Base-by-base conservation (phyloP, 2,888 invertebrate species). In the Perithous albicinctus region DNA sequence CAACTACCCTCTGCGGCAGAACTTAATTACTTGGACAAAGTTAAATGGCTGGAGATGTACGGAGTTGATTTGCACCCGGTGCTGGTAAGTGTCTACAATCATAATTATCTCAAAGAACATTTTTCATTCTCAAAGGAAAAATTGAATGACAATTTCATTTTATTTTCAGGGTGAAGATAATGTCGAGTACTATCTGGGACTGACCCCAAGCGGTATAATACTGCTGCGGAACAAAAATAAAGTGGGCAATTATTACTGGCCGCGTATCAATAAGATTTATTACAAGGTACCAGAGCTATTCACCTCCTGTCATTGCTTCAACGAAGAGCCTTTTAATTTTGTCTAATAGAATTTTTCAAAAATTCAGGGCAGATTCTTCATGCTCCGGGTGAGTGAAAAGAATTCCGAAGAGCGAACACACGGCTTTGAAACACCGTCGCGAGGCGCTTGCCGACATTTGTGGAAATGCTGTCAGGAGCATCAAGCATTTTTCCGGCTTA, bases 41-140 rank as follows among this genome's bases (percentile, higher is more conserved):
- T 98, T 88, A 99, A 99, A 95, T 99, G 99, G 99, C 95, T 99
- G 90, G 99, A 99, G 93, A 98, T 99, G 97, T 99, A 99, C 92
- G 99, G 99, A 67, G 98, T 99, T 64, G 99, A 99, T 94, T 95
- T 99, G 88, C 99, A 99, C 94, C 98, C 98, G 69, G 99, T 99
- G 82, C 93, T 98, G 96, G 98, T 98, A 94, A 95, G 95, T 94
- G 88, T 89, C 82, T 29, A 48, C 46, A 84, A 70, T 23, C 38
- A 20, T 35, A 38, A 61, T 46, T 59, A 63, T 38, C 18, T 6
- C 6, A 35, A 46, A 26, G 10, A 8, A 46, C 8, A 63, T 54
- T 41, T 78, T 67, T 81, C 5, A 2, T 2, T 3, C 12, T 1
- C 5, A n/a, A 56, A 29, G 0, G 12, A n/a, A 29, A 59, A 43